Base-by-base conservation (phyloP, 2,113 vertebrate genomes). In the Raja brachyura region DNA sequence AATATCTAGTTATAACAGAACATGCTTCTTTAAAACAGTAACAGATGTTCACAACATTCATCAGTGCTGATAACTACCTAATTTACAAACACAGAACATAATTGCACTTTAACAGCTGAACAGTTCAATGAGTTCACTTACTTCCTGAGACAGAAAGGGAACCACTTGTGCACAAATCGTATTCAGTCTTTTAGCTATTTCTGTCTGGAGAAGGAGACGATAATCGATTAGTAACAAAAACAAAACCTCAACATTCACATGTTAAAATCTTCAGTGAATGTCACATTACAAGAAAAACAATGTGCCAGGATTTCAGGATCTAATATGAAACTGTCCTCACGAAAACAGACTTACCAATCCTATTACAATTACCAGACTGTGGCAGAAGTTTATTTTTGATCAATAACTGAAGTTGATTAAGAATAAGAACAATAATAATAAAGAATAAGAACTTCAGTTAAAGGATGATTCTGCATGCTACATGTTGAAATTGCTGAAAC, bases 161-260 rank as follows among this genome's bases (percentile, higher is more conserved):
- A 99, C 98, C 97, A 99, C 98, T 98, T 99, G 98, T 95, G 98
- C 98, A 97, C 98, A 99, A 97, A 99, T 99, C 94, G 98, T 98
- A 96, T 99, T 99, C 96, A 99, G 96, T 96, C 98, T 98, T 97
- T 99, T 99, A 95, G 98, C 98, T 93, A 99, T 98, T 97, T 99
- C 98, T 94, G 98, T 98, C 98, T 99, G 96, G 93, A 93, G 90
- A 95, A 95, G 96, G 93, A 94, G 94, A 95, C 96, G 95, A 93
- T 20, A 92, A 92, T 73, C 73, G 33, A 88, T 92, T 92, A 92
- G 10, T 92, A 16, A 22, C 20, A 28, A 39, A 39, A 39, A 20
- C 16, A 90, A 90, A 70, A 68, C 31, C 54, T 70, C 63, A 90
- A 7, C n/a, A 39, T 5, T 73, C 66, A 73, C 6, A 73, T 20